These are phyloP conservation scores for Hyposoter didymator DNA, from an alignment of 2,888 invertebrate genomes.

Conservation along the genomic window DNA sequence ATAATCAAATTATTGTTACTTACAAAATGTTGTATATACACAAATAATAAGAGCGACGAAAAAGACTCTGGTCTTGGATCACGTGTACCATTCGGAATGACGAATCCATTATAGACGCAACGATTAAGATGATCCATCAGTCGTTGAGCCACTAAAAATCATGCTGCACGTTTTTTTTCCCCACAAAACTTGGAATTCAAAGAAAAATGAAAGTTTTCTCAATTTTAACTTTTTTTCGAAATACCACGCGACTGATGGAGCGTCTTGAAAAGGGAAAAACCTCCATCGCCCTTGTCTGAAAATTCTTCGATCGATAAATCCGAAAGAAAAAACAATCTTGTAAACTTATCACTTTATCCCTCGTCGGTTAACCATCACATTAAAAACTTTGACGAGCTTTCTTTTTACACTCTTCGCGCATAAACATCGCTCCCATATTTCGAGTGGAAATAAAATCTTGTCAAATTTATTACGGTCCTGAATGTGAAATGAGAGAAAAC, in stretches of 20 bases:
- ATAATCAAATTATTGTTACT: conserved; percentile 67
- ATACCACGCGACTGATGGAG: no score
- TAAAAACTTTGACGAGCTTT: conserved; percentile 34
- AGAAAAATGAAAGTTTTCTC: not conserved
- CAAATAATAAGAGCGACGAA: conserved; percentile 26
- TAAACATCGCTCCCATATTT: not conserved
- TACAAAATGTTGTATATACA: conserved; percentile 58
- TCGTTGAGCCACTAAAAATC: no score
- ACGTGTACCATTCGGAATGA: not conserved
- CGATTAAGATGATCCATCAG: no score
- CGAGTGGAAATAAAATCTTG: conserved; percentile 44
- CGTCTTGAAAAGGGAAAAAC: not conserved
- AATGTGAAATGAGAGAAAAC: conserved; percentile 34
- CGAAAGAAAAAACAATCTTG: conserved; percentile 22
- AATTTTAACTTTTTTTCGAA: no score
- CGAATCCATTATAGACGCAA: conserved; percentile 20
- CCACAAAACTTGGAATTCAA: conserved; percentile 3
- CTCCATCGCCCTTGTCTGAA: not conserved
- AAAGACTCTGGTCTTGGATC: conserved; percentile 35
- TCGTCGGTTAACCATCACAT: conserved; percentile 43
- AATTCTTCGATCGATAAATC: conserved; percentile 49
- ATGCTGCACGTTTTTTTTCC: not conserved
- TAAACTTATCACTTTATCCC: conserved; percentile 50
- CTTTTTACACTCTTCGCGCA: not conserved
- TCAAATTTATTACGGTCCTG: conserved; percentile 46